Conservation (phyloP, 2,113 vertebrate genomes). For the Chauna torquata region DNA sequence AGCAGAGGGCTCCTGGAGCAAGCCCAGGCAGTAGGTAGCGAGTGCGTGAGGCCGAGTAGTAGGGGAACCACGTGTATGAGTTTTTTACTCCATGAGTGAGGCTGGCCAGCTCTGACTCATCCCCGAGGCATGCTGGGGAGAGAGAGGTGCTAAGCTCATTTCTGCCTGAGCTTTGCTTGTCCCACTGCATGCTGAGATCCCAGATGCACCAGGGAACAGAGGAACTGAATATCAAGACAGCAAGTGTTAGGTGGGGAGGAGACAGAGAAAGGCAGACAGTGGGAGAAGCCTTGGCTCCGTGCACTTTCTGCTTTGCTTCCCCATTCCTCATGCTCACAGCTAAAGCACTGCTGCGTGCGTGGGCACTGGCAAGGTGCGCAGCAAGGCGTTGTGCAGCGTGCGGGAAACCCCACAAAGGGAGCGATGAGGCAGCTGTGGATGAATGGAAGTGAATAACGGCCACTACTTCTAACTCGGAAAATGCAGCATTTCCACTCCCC, state of each 20-base stretch:
- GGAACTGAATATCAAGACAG: neutral
- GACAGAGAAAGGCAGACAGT: neutral
- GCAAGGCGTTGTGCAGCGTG: neutral
- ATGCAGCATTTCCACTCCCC: neutral
- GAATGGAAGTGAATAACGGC: neutral
- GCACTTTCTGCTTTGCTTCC: neutral
- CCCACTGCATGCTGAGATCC: neutral
- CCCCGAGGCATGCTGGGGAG: accelerated
- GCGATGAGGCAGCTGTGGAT: neutral
- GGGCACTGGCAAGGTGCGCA: accelerated
- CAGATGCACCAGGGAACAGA: neutral
- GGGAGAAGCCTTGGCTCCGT: neutral
- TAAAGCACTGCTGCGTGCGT: neutral
- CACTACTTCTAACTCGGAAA: neutral
- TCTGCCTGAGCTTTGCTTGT: neutral
- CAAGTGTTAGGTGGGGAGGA: neutral
- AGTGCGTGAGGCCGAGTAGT: neutral
- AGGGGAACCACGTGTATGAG: neutral
- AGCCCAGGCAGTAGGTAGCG: neutral
- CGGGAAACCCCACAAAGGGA: neutral
- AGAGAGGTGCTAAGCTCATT: neutral
- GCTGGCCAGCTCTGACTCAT: neutral
- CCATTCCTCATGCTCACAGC: neutral
- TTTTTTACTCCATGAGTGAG: neutral
- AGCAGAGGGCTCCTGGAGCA: neutral